Conservation (phyloP, 1,140 invertebrate species). For the Camponotus pennsylvanicus region DNA sequence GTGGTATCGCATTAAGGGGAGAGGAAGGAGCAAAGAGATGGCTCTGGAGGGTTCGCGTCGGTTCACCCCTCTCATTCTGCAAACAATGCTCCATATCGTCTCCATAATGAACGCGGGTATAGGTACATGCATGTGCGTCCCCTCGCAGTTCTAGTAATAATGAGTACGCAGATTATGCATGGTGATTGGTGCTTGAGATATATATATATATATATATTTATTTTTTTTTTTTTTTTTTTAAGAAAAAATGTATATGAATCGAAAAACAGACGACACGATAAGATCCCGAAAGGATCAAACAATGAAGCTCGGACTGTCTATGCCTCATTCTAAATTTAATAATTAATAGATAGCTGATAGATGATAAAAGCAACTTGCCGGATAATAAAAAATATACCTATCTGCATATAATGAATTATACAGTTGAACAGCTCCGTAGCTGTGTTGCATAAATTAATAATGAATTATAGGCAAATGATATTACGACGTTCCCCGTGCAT, state of each 20-base stretch:
- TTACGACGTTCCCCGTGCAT: slow-evolving; percentile 2
- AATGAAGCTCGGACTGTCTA: slow-evolving; percentile 48
- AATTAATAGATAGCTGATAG: slow-evolving; percentile 20
- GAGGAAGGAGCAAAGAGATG: slow-evolving; percentile 39
- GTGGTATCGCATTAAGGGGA: slow-evolving; percentile 75
- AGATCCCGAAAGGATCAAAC: slow-evolving; percentile 71
- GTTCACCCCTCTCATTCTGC: slow-evolving; percentile 84
- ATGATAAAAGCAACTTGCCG: slow-evolving; percentile 15
- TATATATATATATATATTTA: background rate
- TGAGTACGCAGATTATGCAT: slow-evolving; percentile 86
- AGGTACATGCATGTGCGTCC: slow-evolving; percentile 79
- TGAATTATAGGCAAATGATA: slow-evolving; percentile 1
- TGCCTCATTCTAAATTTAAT: slow-evolving; percentile 58
- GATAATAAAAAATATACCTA: background rate
- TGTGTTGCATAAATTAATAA: slow-evolving; percentile 2
- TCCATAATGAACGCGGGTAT: slow-evolving; percentile 84
- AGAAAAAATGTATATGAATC: slow-evolving; percentile 39
- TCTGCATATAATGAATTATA: background rate
- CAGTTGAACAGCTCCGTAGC: background rate
- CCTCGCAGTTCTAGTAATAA: slow-evolving; percentile 84
- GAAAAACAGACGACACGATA: slow-evolving; percentile 53
- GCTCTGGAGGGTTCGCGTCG: slow-evolving; percentile 70
- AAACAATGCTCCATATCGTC: slow-evolving; percentile 86
- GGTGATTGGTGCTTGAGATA: slow-evolving; percentile 83
- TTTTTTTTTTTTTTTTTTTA: slow-evolving; percentile 54